Percentiles rank a stretch among this genome's conserved stretches.
phyloP scores from a whole-genome alignment of 2,113 vertebrate species.

The Meleagris gallopavo region DNA sequence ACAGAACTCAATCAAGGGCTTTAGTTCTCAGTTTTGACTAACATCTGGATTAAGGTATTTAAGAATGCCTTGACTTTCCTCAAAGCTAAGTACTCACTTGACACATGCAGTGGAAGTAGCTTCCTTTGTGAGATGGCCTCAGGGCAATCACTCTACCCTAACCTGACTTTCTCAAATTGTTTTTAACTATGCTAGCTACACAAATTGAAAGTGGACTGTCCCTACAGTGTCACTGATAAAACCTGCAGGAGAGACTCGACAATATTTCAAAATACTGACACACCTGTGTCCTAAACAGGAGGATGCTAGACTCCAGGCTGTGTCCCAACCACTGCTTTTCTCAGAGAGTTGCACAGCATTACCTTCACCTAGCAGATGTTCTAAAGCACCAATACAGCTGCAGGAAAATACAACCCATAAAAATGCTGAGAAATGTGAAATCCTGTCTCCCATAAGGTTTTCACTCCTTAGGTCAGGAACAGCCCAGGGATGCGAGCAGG shows the following conservation, averaged over 20 bases:
- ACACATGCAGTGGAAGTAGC: accelerated
- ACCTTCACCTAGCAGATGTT: background rate
- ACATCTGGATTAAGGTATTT: background rate
- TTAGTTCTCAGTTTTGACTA: background rate
- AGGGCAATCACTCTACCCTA: background rate
- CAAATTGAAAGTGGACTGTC: background rate
- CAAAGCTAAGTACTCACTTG: background rate
- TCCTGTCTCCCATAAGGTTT: background rate
- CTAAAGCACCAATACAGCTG: background rate
- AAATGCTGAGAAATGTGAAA: background rate
- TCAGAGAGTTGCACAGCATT: background rate
- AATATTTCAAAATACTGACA: background rate
- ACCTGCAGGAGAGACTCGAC: background rate
- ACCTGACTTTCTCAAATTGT: background rate
- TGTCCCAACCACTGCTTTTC: background rate
- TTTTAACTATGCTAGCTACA: background rate
- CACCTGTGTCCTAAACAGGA: background rate
- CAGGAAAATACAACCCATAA: background rate
- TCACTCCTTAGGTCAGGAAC: accelerated
- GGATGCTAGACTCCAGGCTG: background rate
- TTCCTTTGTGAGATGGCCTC: background rate
- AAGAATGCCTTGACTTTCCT: background rate
- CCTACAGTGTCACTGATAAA: background rate
- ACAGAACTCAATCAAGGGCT: background rate
- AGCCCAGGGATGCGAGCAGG: background rate